A percentile compares a stretch with the other conserved stretches of the same genome.
Evolutionary conservation across 2,797 vertebrate species (phyloP).

Genomic region (Propithecus deckenii): DNA sequence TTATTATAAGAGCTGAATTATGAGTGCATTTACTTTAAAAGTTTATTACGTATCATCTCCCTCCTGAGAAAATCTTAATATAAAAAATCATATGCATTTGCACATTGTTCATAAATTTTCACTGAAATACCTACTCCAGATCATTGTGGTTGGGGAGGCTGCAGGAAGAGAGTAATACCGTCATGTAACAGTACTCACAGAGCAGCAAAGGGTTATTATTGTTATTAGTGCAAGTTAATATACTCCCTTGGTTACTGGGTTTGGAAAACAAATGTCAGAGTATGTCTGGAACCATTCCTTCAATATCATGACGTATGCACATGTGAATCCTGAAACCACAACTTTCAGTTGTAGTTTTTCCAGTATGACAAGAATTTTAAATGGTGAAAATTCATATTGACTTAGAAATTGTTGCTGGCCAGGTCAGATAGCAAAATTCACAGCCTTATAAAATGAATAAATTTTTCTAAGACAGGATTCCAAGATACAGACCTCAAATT

Average conservation of each 20-base stretch:
- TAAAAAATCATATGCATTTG: neutral
- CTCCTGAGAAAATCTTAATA: neutral
- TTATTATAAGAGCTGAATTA: neutral
- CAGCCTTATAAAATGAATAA: conserved; percentile 22
- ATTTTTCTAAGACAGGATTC: conserved; percentile 3
- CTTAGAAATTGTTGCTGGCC: neutral
- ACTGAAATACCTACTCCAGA: neutral
- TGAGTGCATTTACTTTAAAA: neutral
- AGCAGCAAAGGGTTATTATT: neutral
- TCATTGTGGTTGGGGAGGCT: neutral
- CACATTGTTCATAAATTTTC: neutral
- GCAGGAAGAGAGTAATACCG: neutral
- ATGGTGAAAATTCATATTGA: neutral
- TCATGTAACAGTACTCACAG: neutral
- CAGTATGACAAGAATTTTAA: conserved; percentile 2
- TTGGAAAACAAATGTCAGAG: neutral
- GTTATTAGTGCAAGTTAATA: neutral
- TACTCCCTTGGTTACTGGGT: neutral
- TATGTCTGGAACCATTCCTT: neutral
- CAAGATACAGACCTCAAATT: neutral
- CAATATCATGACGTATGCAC: neutral
- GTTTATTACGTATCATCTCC: neutral
- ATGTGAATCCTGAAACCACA: neutral
- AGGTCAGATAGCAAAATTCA: neutral
- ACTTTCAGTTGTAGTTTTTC: neutral